phyloP scores from a whole-genome alignment of 2,888 invertebrate species.

The Chironomus tentans region DNA sequence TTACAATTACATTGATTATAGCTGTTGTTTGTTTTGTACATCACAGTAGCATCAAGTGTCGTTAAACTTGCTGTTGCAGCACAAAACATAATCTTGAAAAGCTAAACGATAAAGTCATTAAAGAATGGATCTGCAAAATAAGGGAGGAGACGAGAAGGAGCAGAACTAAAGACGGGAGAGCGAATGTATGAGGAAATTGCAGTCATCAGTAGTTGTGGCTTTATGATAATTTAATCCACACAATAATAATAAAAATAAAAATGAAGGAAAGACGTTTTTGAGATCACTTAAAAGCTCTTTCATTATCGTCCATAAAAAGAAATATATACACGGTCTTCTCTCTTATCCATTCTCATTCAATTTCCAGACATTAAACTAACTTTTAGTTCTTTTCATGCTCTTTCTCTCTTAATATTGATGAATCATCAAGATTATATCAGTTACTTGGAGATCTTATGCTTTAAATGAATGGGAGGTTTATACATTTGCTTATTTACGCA shows the following conservation, averaged over 20 bases:
- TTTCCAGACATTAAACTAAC: not conserved
- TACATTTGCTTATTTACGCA: not conserved
- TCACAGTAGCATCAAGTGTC: not conserved
- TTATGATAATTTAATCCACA: constrained; percentile 1
- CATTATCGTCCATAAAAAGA: not conserved
- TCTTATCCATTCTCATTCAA: not conserved
- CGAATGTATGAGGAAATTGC: not conserved
- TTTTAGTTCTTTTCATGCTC: not conserved
- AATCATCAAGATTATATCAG: not conserved
- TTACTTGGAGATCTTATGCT: not conserved
- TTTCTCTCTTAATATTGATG: not conserved
- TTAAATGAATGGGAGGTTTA: not conserved
- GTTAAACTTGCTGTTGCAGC: not conserved
- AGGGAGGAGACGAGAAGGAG: not conserved
- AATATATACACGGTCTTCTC: not conserved
- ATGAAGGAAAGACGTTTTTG: not conserved
- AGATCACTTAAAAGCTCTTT: not conserved
- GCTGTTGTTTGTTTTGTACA: too few relatives aligned
- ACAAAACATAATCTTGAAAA: not conserved
- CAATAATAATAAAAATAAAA: not conserved
- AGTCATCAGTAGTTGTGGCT: not conserved
- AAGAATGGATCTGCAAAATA: not conserved
- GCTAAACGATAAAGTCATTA: constrained; percentile 4
- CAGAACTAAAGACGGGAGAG: too few relatives aligned
- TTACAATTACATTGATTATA: too few relatives aligned